Base-by-base conservation (phyloP, 2,797 vertebrate species). In the Uromys caudimaculatus region DNA sequence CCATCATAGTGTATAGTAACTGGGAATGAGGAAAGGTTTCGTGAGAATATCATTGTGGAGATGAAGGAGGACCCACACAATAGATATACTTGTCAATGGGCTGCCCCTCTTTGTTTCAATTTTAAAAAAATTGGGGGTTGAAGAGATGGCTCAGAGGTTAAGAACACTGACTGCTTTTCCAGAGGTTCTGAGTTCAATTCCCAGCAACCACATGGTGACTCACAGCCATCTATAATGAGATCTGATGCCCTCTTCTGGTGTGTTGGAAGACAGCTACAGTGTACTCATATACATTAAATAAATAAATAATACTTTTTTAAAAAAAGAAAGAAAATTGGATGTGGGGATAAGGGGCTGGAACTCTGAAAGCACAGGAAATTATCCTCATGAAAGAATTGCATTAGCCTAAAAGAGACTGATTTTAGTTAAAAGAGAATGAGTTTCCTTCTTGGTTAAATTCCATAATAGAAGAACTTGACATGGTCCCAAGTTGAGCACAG, bases 391-490 rank as follows among this genome's bases (percentile, higher is more conserved):
- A 89, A 47, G 41, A 41, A 47, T 41, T 71, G 16, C 38, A 14
- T 76, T 86, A 82, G 54, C 32, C 16, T 60, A 73, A 38, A 78
- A 86, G 35, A 83, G 19, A 64, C 21, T 54, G 60, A 16, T 89
- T 50, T 95, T 75, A 89, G 27, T 75, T 23, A 41, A 38, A 87
- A 87, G 4, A 58, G 27, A 89, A 52, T 83, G 52, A 6, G 11
- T 86, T 79, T 93, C 32, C 71, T 44, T 93, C 69, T 47, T 84
- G 76, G 92, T 83, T 97, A 94, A 96, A 35, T 52, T 41, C 23
- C 87, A 4, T 58, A 92, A 50, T 67, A 88, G 76, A 88, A 76
- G 17, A 87, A 97, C 84, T 93, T 95, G 96, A 98, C 96, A 97
- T 95, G 97, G 79, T 97, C 75, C 79, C 91, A 89, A 95, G 3